Conservation (phyloP, 2,113 vertebrate genomes). For the Pyrgilauda ruficollis region DNA sequence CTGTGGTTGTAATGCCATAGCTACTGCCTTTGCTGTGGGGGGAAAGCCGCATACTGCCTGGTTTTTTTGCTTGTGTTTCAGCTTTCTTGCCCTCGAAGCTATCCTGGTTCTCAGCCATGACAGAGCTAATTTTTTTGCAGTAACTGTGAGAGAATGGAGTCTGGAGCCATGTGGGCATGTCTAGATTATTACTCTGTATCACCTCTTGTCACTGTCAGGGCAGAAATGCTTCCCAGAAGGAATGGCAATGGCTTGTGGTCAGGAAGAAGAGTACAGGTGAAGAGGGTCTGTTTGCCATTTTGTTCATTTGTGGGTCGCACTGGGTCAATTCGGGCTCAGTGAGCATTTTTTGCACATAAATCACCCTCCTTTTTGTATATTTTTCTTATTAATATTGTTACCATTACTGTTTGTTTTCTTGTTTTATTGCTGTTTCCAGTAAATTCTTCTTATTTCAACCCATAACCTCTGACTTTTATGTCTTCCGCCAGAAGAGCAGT, state of each 20-base stretch:
- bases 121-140: neutral
- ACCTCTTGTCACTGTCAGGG: neutral
- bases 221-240: neutral
- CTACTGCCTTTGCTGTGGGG: neutral
- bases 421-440: neutral
- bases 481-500: neutral
- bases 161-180: neutral
- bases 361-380: neutral
- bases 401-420: neutral
- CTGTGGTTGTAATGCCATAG: neutral
- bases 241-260: neutral
- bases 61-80: neutral
- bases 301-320: neutral
- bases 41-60: neutral
- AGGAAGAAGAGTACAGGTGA: neutral
- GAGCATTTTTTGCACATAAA: neutral
- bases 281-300: neutral
- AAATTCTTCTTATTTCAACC: neutral
- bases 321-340: neutral
- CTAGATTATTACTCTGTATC: neutral
- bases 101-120: neutral
- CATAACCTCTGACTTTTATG: neutral
- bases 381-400: neutral
- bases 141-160: rapidly evolving
- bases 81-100: neutral